These are phyloP conservation scores for Turritopsis rubra DNA, from an alignment of 30 jellyfish, hydroid and myxozoan genomes.

Conservation along the genomic window DNA sequence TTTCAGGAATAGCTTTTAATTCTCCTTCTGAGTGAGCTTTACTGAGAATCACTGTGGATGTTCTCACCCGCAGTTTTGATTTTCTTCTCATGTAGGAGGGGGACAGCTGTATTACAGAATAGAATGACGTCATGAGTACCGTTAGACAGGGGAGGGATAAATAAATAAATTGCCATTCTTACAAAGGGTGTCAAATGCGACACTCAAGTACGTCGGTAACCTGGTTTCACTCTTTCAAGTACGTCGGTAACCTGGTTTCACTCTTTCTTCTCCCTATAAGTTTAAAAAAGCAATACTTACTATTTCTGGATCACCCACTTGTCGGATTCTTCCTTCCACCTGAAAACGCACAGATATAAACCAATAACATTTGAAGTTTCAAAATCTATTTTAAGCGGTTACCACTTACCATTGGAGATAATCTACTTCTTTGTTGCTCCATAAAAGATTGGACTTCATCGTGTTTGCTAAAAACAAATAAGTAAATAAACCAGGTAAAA, in stretches of 20 bases:
- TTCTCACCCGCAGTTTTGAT: slow-evolving; percentile 22
- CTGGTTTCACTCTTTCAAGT: no score
- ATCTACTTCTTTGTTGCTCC: slow-evolving; percentile 59
- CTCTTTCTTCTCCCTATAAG: no score
- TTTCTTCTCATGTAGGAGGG: slow-evolving; percentile 22
- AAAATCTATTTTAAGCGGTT: neutral
- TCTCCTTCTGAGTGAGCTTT: neutral
- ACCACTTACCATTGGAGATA: slow-evolving; percentile 44
- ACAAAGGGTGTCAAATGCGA: no score
- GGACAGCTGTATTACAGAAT: neutral
- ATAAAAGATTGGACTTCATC: slow-evolving; percentile 49
- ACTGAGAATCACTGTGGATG: neutral
- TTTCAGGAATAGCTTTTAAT: slow-evolving; percentile 8
- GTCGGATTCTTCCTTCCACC: slow-evolving; percentile 77
- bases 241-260: no score
- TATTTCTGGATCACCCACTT: slow-evolving; percentile 32
- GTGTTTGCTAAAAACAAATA: slow-evolving; percentile 30
- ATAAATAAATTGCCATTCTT: neutral
- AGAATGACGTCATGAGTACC: no score
- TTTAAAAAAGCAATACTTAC: no score
- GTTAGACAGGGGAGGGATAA: neutral
- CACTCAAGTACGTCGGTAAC: no score
- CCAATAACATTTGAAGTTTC: neutral
- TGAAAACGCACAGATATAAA: neutral
- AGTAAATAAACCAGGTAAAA: neutral